phyloP scores from a whole-genome alignment of 2,888 invertebrate species.

The Dasysyrphus albostriatus region DNA sequence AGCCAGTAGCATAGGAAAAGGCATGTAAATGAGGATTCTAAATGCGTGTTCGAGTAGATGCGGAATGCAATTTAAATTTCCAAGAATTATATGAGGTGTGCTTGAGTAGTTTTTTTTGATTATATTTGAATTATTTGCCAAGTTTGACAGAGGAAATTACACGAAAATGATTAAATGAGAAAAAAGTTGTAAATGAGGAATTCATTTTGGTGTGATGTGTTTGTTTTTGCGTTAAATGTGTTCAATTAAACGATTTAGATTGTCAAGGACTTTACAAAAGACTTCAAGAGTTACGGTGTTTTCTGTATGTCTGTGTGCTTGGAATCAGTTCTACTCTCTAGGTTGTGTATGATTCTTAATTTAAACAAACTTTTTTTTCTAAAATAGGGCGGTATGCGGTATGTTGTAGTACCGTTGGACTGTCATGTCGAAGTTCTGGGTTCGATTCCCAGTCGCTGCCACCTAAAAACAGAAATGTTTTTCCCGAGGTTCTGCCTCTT shows the following conservation, averaged over 20 bases:
- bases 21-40: conserved; percentile 63
- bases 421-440: too few relatives aligned
- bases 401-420: too few relatives aligned
- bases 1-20: not conserved
- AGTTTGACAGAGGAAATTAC: conserved; percentile 40
- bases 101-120: conserved; percentile 66
- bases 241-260: not conserved
- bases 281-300: not conserved
- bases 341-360: too few relatives aligned
- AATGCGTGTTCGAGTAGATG: conserved; percentile 57
- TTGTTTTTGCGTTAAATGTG: conserved; percentile 12
- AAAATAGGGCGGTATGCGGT: too few relatives aligned
- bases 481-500: too few relatives aligned
- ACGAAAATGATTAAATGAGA: conserved; percentile 49
- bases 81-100: conserved; percentile 63
- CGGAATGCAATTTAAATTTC: conserved; percentile 69
- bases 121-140: conserved; percentile 59
- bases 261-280: not conserved
- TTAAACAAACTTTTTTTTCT: too few relatives aligned
- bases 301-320: too few relatives aligned
- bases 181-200: conserved; percentile 13
- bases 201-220: not conserved
- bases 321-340: too few relatives aligned
- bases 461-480: too few relatives aligned
- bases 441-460: too few relatives aligned